Evolutionary conservation across 2,888 invertebrate genomes (phyloP), one percentile per base, ranked within the genome.

Genomic region (Patella pellucida): DNA sequence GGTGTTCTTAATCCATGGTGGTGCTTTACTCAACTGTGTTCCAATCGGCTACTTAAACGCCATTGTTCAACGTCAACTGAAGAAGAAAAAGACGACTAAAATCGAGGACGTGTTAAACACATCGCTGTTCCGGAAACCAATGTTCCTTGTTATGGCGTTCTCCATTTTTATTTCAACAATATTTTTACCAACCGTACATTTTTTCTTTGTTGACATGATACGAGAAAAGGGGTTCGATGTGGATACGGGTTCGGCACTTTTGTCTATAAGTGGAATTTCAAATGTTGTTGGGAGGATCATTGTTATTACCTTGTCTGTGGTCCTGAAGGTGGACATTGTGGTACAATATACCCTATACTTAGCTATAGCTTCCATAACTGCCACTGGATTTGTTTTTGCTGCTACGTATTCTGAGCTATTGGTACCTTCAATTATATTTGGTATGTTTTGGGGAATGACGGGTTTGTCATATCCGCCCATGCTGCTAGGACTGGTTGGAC

Each of bases 261-360:
- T 62, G 62, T 62, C 62, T 19, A 19, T 62, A 19, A 62, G 23
- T 62, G 62, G 62, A 62, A 23, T 62, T 62, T 19, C 62, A n/a
- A 62, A 62, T 62, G 23, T 62, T 62, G 62, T 19, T 3, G 9
- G 62, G 3, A 62, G 19, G 23, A 0, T 62, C 3, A 12, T 62
- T 12, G 19, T 62, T 12, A 62, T 23, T 4, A 7, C 23, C 12
- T 19, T 62, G 12, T 62, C 62, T 11, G 19, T 23, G 23, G 19
- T 3, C 12, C 0, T 62, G 19, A 62, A 62, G 15, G 19, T 19
- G 11, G 11, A 19, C 12, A 23, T 9, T 12, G 14, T 62, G 14
- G 23, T 23, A 62, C 19, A 23, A 11, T 62, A 11, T 19, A 19
- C 62, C 0, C 14, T 62, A 9, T 19, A 14, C 2, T 23, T 62